Evolutionary conservation across 2,888 invertebrate genomes (phyloP), one percentile per base, ranked within the genome.

Genomic region (Callimorpha dominula): DNA sequence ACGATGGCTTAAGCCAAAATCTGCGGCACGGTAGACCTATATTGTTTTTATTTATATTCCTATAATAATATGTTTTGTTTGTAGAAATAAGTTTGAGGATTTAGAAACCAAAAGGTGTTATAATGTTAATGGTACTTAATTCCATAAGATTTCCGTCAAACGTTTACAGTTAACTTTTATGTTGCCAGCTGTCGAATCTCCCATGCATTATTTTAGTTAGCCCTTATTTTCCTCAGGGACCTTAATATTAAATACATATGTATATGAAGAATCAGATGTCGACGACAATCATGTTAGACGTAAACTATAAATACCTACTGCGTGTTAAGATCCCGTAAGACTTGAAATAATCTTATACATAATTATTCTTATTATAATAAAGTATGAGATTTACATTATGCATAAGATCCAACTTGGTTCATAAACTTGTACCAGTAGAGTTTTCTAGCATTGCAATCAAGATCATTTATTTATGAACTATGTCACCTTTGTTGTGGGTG

Each of bases 391-490:
- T 8, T 8, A 46, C 43, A 6, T 8, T 46, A 46, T 4, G 43
- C 60, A 1, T 31, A 31, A 60, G 1, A 31, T 60, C 60, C 14
- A 60, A 60, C 0, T 7, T 12, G 31, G 31, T 31, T 60, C 20
- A 31, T 43, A 64, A 43, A 43, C n/a, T 17, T 2, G n/a, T 46
- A 49, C 46, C n/a, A 65, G 65, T 50, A 70, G 20, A 46, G 43
- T 65, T 42, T 9, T 50, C 64, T 65, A 54, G 54, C 54, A 7
- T 52, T 20, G 40, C 73, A 77, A 82, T 78, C 71, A 73, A 72
- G 73, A 82, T 77, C 77, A 79, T 76, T 79, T 84, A 80, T 81
- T 84, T 78, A 84, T 85, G 80, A 82, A 74, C 72, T 77, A 69
- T 76, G 80, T 79, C 80, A 78, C 80, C 74, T 81, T 79, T 82